Percentiles rank a stretch among this genome's conserved stretches.
These are phyloP conservation scores for Saccostrea glomerata DNA, from an alignment of 1,140 invertebrate species.

Conservation along the genomic window DNA sequence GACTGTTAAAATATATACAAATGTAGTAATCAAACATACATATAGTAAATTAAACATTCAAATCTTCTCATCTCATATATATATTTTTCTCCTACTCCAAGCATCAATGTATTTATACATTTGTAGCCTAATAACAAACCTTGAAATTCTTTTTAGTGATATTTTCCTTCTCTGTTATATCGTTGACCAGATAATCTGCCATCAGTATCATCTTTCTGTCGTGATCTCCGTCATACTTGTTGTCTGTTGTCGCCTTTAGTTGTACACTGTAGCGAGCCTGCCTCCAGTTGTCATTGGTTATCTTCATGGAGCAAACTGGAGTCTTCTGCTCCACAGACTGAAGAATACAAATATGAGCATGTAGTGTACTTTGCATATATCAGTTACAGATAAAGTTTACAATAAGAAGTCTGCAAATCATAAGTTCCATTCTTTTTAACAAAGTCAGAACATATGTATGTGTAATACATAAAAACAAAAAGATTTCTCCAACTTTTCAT, in stretches of 20 bases:
- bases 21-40: no score
- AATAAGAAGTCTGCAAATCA: no score
- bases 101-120: no score
- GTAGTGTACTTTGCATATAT: no score
- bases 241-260: slow-evolving; percentile 61
- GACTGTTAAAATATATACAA: no score
- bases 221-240: slow-evolving; percentile 63
- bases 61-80: neutral
- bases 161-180: slow-evolving; percentile 33
- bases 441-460: no score
- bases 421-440: no score
- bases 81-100: neutral
- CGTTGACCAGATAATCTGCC: slow-evolving; percentile 48
- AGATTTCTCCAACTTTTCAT: no score
- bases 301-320: slow-evolving; percentile 48
- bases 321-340: neutral
- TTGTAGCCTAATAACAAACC: neutral
- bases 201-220: slow-evolving; percentile 43
- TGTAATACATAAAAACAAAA: no score
- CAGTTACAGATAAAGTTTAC: no score
- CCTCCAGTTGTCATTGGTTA: slow-evolving; percentile 63
- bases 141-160: slow-evolving; percentile 32
- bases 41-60: no score
- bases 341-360: neutral
- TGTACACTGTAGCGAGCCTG: slow-evolving; percentile 48